Base-by-base conservation (phyloP, 1,140 invertebrate genomes). In the Lasioglossum albipes region DNA sequence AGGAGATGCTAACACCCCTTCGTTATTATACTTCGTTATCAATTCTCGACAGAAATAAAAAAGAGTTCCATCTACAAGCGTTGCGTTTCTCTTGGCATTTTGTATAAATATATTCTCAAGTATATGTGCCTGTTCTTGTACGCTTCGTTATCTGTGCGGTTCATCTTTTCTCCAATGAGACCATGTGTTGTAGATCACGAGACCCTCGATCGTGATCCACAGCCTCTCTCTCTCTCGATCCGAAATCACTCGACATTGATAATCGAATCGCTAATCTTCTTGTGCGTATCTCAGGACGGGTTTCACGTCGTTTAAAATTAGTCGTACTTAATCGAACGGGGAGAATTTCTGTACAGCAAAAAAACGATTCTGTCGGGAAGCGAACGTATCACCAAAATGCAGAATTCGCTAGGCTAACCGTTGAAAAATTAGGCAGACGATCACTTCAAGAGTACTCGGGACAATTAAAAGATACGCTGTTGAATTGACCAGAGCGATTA, bases 281-380 rank as follows among this genome's bases (percentile, higher is more conserved):
- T 79, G 71, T 79, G 77, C 77, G 77, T 79, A 79, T 79, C n/a
- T 66, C 41, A 49, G 77, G 77, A 79, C 77, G 77, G 77, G 77
- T 67, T 79, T 45, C 77, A 57, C 45, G 16, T 74, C 49, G 31
- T 74, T 65, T 42, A 42, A 71, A 72, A 71, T 42, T 12, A 74
- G 45, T 66, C 62, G 10, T 59, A 49, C 41, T 67, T 49, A 49
- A 49, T 49, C 13, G 20, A 78, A 77, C 49, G 49, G 13, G 5
- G 72, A 66, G 10, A 64, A 42, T 52, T 27, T 59, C 31, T 74
- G 31, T 65, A 74, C 62, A 31, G 3, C 52, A 18, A 71, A 71
- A 59, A 10, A 9, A 67, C 45, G 2, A 71, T 71, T 36, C 31
- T 49, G 61, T 66, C 71, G 65, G 57, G 54, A 79, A 79, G 70